Evolutionary conservation across 2,888 invertebrate genomes (phyloP), one percentile per base, ranked within the genome.

Genomic region (Orthonevra nobilis): DNA sequence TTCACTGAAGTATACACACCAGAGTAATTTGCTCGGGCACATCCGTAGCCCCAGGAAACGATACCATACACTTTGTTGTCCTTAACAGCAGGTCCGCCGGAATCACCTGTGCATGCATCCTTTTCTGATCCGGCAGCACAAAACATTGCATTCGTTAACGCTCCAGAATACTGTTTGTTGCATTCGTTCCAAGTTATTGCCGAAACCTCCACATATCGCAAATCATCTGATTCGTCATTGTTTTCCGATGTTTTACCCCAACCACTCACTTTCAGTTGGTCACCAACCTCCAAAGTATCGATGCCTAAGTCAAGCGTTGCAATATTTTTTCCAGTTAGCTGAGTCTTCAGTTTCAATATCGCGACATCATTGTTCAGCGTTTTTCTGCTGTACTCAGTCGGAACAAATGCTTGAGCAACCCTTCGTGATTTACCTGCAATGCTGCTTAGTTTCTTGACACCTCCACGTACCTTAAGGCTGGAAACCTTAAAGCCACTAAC

Each of bases 1-100:
- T 2, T 83, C 14, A 95, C 93, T 79, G 94, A 89, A 0, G 93
- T 91, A 86, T 95, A 96, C 5, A 96, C 95, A 1, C 95, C 95
- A 0, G 95, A 95, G 82, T 91, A 92, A 82, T 92, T 92, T 0
- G 92, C 91, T 81, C 84, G 82, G 2, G 83, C 88, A 61, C 87
- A 87, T 7, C 87, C 86, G 10, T 84, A 38, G 1, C 87, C 87
- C 85, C 85, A 87, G 0, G 94, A 95, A 0, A 95, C 95, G 14
- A 95, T 90, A 17, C 95, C 95, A 92, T 88, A 82, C 81, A 87
- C 81, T 63, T 84, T 81, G 0, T 83, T 83, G 5, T 84, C 82
- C 26, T 83, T 83, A 9, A 85, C 82, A 1, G 85, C 83, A n/a
- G 87, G 87, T n/a, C 88, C 88, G 2, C 87, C 88, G 2, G 87